These are phyloP conservation scores for Ferrisia virgata DNA, from an alignment of 2,888 invertebrate genomes.

Conservation along the genomic window DNA sequence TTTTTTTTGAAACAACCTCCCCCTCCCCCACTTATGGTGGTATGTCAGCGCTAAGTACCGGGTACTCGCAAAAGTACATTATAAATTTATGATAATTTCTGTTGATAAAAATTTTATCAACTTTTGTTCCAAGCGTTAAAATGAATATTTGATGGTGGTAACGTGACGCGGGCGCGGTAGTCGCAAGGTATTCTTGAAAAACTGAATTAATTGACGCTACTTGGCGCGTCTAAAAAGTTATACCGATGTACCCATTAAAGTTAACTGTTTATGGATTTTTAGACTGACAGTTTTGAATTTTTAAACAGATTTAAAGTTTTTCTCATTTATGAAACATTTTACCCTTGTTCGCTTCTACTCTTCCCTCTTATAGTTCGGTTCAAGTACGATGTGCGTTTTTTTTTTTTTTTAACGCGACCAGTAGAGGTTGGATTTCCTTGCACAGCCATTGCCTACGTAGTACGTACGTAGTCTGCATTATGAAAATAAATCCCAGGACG, in stretches of 20 bases:
- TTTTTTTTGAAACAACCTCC: no score
- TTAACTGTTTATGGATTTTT: slow-evolving; percentile 26
- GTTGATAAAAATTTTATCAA: not conserved
- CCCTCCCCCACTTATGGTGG: no score
- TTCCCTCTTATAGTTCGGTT: no score
- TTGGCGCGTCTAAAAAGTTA: slow-evolving; percentile 28
- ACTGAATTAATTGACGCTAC: slow-evolving; percentile 26
- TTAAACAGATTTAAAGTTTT: slow-evolving; percentile 19
- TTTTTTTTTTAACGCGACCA: no score
- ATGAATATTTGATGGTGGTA: slow-evolving; percentile 5
- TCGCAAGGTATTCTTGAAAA: not conserved
- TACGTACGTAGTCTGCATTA: no score
- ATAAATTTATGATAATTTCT: slow-evolving; percentile 21
- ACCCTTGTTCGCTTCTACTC: no score
- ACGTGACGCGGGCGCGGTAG: not conserved
- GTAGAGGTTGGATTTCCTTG: no score
- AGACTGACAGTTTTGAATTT: slow-evolving; percentile 1
- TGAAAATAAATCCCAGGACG: no score
- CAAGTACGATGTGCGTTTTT: no score
- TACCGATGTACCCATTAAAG: slow-evolving; percentile 22
- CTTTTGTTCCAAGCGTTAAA: slow-evolving; percentile 2
- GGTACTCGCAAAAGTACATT: not conserved
- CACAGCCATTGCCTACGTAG: no score
- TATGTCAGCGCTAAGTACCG: no score
- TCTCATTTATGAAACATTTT: not conserved